Base-by-base conservation (phyloP, 1,140 invertebrate species). In the Sesamia nonagrioides region DNA sequence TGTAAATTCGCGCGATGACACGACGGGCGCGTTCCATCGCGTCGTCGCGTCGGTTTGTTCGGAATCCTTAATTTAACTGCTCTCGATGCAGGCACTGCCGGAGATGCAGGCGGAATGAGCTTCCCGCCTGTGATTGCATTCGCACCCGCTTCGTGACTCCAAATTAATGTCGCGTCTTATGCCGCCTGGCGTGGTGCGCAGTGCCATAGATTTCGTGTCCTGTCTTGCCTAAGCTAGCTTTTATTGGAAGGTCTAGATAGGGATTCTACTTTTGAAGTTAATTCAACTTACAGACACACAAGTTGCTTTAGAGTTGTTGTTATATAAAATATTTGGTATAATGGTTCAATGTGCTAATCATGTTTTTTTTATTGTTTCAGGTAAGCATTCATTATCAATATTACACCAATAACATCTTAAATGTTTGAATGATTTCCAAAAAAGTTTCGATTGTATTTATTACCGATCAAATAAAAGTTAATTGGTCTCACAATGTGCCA, bases 41-140 rank as follows among this genome's bases (percentile, higher is more conserved):
- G 69, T 81, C 78, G 58, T 56, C 71, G 78, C 45, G 63, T 69
- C 66, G 79, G 77, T 82, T 83, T 83, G 85, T 83, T 81, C 84
- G 82, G 88, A 89, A 89, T 90, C 87, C 89, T 89, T 91, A 92
- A 93, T 93, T 93, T 87, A 88, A 86, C 87, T 85, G 84, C 84
- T 86, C 79, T 71, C 78, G 66, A 74, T 79, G 78, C 74, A 63
- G 84, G 79, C 82, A 79, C 60, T 69, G 60, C 87, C 89, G 92
- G 89, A 90, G 91, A 92, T 92, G 90, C 91, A 91, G 79, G 61
- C 88, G 88, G 89, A 86, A 91, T 89, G 87, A 91, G 90, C 86
- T 93, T 92, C 89, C 91, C 86, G 86, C 81, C 84, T 63, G 88
- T 90, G 92, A 94, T 94, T 94, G 89, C 90, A 84, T 90, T 90